Conservation (phyloP, 2,888 invertebrate species). For the Dusona sp. region DNA sequence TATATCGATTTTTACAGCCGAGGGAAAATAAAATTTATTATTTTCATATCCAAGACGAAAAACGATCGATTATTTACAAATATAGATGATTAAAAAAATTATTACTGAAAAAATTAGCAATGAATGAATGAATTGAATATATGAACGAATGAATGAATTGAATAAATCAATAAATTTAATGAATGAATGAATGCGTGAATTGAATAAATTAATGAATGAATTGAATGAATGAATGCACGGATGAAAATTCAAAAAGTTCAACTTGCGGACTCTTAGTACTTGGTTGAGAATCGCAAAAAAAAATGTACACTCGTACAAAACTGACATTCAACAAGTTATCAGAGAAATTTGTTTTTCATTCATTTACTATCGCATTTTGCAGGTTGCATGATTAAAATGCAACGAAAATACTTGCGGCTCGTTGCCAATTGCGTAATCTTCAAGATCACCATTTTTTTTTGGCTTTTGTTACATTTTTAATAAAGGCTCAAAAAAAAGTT, state of each 20-base stretch:
- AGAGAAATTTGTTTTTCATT: too few relatives aligned
- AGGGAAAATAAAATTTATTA: neutral
- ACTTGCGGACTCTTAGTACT: neutral
- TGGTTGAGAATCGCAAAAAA: too few relatives aligned
- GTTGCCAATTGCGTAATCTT: too few relatives aligned
- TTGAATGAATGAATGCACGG: neutral
- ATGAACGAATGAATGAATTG: too few relatives aligned
- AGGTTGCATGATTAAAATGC: too few relatives aligned
- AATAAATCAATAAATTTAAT: neutral
- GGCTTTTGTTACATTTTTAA: neutral
- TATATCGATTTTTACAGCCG: too few relatives aligned
- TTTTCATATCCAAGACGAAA: neutral
- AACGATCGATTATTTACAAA: neutral
- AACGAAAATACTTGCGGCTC: too few relatives aligned
- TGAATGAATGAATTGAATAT: too few relatives aligned
- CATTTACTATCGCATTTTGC: too few relatives aligned
- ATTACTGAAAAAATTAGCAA: neutral
- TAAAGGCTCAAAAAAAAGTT: neutral
- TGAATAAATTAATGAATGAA: too few relatives aligned
- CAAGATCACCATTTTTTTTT: neutral
- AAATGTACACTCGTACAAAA: too few relatives aligned
- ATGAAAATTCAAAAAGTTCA: neutral
- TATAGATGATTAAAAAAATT: neutral
- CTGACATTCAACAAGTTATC: neutral
- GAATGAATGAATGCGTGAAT: too few relatives aligned